Evolutionary conservation across 2,113 vertebrate genomes (phyloP).

Genomic region (Thomomys bottae): DNA sequence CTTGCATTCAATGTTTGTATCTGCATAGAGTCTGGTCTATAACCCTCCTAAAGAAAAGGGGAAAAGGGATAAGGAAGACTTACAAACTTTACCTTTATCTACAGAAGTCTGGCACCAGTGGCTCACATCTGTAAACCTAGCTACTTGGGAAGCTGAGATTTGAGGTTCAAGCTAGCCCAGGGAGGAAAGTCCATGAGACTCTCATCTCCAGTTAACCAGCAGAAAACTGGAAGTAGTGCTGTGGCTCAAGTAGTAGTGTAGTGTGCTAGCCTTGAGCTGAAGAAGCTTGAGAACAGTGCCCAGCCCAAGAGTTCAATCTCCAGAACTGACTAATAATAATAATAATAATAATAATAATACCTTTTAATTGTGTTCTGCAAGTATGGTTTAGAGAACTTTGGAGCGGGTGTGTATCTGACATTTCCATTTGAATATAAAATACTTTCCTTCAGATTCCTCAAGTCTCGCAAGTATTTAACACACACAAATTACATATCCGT

Average conservation of each 20-base stretch:
- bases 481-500: not conserved
- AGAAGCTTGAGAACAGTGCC: too few relatives aligned
- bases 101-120: not conserved
- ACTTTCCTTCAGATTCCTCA: not conserved
- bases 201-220: too few relatives aligned
- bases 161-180: too few relatives aligned
- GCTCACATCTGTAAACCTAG: too few relatives aligned
- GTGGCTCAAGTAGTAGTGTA: too few relatives aligned
- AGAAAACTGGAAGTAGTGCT: too few relatives aligned
- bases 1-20: not conserved
- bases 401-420: conserved; percentile 26
- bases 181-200: too few relatives aligned
- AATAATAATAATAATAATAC: too few relatives aligned
- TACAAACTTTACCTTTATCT: not conserved
- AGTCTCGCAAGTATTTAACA: conserved; percentile 23
- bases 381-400: not conserved
- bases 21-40: not conserved
- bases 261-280: too few relatives aligned
- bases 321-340: too few relatives aligned
- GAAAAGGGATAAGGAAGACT: not conserved
- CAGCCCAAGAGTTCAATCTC: too few relatives aligned
- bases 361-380: not conserved
- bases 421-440: conserved; percentile 26
- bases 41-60: not conserved
- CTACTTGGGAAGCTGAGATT: too few relatives aligned